Evolutionary conservation across 2,797 vertebrate genomes (phyloP), one percentile per base, ranked within the genome.

Genomic region (Kryptopterus vitreolus): DNA sequence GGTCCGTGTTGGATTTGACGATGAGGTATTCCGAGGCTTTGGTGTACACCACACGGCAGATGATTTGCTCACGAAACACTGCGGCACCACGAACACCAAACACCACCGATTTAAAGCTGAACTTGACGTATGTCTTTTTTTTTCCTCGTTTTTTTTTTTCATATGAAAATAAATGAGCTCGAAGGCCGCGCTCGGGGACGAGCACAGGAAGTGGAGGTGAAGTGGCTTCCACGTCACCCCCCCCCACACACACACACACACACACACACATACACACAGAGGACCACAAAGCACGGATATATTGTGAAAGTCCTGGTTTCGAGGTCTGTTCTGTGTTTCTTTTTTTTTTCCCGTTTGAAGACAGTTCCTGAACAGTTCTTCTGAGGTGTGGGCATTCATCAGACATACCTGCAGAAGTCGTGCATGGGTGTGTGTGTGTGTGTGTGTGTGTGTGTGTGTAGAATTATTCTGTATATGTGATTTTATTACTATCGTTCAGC

Each of bases 11-110:
- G 75, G 82, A 87, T 84, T 84, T 43, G 8, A 76, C 86, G 76
- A 88, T 92, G 91, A 93, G 92, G 92, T 92, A 93, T 90, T 91
- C 85, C 88, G 90, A 77, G 63, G 89, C 88, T 92, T 89, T 90
- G 90, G 90, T 89, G 89, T 77, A 80, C 88, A 89, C 89, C 89
- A 75, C 84, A 86, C 87, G 85, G 87, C 87, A 85, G 82, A 84
- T 80, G 83, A 84, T 92, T 91, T 91, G 90, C 90, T 92, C 89
- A 89, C 87, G 89, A 82, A n/a, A 92, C 87, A 88, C 88, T 88
- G 89, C 79, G 83, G 87, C 85, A 87, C 88, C 83, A 91, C 88
- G 85, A 83, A 89, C 80, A 90, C 88, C 87, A 85, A 89, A 89
- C 87, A 91, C 85, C 88, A 91, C 84, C 77, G 87, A 84, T 88